Evolutionary conservation across 2,888 invertebrate species (phyloP), one percentile per base, ranked within the genome.

Genomic region (Dorcus parallelipipedus): DNA sequence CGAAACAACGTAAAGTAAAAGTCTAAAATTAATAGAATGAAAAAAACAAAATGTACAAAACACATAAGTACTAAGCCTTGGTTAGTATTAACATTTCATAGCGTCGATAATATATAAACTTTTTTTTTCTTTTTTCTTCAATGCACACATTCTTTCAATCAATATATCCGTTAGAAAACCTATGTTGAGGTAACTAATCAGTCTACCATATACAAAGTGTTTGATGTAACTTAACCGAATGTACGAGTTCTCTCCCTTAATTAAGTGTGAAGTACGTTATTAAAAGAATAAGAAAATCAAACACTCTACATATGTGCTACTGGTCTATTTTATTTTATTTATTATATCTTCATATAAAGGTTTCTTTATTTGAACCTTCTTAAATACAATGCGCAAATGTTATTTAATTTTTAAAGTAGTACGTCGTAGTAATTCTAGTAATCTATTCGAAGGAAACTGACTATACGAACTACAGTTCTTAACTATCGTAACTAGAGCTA

Each of bases 401-500:
- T 33, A 33, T 47, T 47, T 26, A 10, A 20, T 47, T 26, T 26
- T 26, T 26, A 10, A 33, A 20, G 20, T 17, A 43, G 20, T 17
- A 43, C 20, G 43, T 43, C 43, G 9, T 8, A 43, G 20, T 14
- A 43, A 43, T 43, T 17, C 43, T 43, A 43, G 7, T 5, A 48
- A 7, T 20, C 23, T 48, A 49, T 9, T 33, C 33, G 9, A 23
- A 43, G 20, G 43, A 52, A 52, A 26, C n/a, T 42, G 45, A 47
- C 48, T 54, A 33, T 26, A 54, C 43, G 48, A 42, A 41, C 17
- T 10, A 52, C 38, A n/a, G 59, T 53, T 62, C 73, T 80, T 84
- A 85, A 74, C 85, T 86, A 75, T 86, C 86, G 68, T 86, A 86
- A 71, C 85, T 86, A 51, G 86, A 86, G 70, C 86, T 86, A 70